Evolutionary conservation across 2,113 vertebrate genomes (phyloP), one percentile per base, ranked within the genome.

Genomic region (Platycercus adscitus): DNA sequence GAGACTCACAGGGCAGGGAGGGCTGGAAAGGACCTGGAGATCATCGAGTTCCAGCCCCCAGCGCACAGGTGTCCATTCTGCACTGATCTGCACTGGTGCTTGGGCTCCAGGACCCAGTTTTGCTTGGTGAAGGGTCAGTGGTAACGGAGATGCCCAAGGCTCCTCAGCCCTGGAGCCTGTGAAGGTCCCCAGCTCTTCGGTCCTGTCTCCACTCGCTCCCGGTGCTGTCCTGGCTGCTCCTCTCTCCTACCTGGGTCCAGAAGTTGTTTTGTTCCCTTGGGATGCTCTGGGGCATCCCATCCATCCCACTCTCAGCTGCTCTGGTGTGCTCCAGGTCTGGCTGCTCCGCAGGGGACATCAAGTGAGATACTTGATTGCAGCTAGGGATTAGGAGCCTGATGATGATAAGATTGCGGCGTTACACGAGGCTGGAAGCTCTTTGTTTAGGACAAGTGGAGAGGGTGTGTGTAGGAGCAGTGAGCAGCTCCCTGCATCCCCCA

Each of bases 241-340:
- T 70, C 53, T 41, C 50, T 39, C 63, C 11, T 3, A 3, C 29
- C 43, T 21, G 31, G 6, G 3, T 35, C 65, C 50, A 29, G 76
- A 56, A 43, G 35, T 0, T 10, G 0, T n/a, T 86, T 71, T 73
- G 47, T 43, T 47, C 21, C 49, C 50, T 43, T 37, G n/a, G 50
- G 43, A 20, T 43, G 31, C 8, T 61, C 14, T 33, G 44, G 41
- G 55, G 21, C 33, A 3, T 1, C 5, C 53, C 86, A 88, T 35
- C 71, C 6, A 37, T 16, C 39, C n/a, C 19, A 2, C 56, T 79
- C 79, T 26, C 16, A 17, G 35, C 58, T 76, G 44, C 25, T 10
- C 39, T 3, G 1, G 28, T 4, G 33, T 2, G 5, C 15, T 37
- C 8, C 1, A 2, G 31, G 56, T 46, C 17, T 20, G 21, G 41